Conservation (phyloP, 2,888 invertebrate genomes). For the Pseudoips prasinana region DNA sequence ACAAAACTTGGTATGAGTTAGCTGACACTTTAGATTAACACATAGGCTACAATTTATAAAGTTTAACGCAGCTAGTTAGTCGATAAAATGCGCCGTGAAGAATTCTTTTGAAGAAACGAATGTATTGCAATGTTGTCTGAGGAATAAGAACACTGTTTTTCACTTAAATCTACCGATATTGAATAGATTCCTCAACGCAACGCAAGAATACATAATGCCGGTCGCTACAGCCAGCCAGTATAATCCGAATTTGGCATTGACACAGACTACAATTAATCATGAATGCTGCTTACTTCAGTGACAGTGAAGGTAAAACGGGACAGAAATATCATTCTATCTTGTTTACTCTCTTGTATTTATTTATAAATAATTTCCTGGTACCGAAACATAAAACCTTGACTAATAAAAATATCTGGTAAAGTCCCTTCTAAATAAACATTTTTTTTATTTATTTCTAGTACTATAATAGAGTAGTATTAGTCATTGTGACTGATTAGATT, state of each 20-base stretch:
- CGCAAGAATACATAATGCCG: no score
- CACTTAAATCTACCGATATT: no score
- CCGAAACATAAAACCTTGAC: conserved; percentile 21
- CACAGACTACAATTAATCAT: conserved; percentile 11
- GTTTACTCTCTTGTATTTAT: conserved; percentile 8
- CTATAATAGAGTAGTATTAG: conserved; percentile 4
- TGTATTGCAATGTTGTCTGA: no score
- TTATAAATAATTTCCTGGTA: conserved; percentile 22
- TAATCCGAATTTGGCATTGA: conserved; percentile 19
- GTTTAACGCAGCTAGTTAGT: no score
- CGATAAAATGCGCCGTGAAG: no score
- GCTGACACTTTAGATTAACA: no score
- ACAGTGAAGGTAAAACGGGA: conserved; percentile 12
- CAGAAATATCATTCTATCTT: conserved; percentile 12
- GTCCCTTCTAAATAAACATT: not conserved
- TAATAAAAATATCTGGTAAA: conserved; percentile 1
- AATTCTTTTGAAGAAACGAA: no score
- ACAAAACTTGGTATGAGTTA: no score
- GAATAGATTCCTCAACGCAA: no score
- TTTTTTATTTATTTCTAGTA: conserved; percentile 4
- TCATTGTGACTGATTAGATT: no score
- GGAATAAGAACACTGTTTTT: no score
- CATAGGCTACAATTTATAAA: no score
- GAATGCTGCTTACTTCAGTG: conserved; percentile 5
- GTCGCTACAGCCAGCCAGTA: not conserved